A percentile compares a stretch with the other conserved stretches of the same genome.
phyloP scores from a whole-genome alignment of 2,888 invertebrate species.

The Polyploca ridens region DNA sequence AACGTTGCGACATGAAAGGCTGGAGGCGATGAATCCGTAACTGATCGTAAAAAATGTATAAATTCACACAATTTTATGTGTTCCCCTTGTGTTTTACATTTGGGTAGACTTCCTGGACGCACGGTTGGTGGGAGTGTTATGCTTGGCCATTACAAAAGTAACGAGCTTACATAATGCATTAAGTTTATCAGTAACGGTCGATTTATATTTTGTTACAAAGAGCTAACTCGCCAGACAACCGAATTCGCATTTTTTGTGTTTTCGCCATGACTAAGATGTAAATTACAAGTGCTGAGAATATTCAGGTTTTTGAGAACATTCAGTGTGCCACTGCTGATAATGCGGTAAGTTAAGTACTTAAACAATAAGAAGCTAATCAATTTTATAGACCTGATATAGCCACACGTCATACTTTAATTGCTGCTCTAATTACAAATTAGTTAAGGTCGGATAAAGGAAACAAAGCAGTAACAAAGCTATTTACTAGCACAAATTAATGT shows the following conservation, averaged over 20 bases:
- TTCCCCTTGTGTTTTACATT: constrained; percentile 23
- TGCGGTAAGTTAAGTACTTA: too few relatives aligned
- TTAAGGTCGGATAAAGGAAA: too few relatives aligned
- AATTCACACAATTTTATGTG: constrained; percentile 27
- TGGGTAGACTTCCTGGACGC: constrained; percentile 27
- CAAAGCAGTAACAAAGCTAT: too few relatives aligned
- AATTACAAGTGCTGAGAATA: neutral
- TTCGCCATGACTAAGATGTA: too few relatives aligned
- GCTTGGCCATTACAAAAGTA: constrained; percentile 27
- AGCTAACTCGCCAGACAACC: neutral
- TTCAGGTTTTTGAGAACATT: too few relatives aligned
- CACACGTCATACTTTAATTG: too few relatives aligned
- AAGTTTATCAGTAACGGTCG: constrained; percentile 11
- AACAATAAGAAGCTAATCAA: too few relatives aligned
- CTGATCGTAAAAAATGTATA: constrained; percentile 33
- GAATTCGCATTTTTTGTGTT: neutral
- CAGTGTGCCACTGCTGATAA: too few relatives aligned
- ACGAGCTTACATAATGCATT: constrained; percentile 5
- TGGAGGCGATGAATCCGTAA: constrained; percentile 29
- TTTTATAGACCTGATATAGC: too few relatives aligned
- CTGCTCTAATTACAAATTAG: too few relatives aligned
- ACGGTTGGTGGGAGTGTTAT: constrained; percentile 14
- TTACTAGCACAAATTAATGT: too few relatives aligned
- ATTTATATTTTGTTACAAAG: neutral
- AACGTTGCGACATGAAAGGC: constrained; percentile 9